These are phyloP conservation scores for Camptogramma bilineatum DNA, from an alignment of 2,888 invertebrate genomes.

Conservation along the genomic window DNA sequence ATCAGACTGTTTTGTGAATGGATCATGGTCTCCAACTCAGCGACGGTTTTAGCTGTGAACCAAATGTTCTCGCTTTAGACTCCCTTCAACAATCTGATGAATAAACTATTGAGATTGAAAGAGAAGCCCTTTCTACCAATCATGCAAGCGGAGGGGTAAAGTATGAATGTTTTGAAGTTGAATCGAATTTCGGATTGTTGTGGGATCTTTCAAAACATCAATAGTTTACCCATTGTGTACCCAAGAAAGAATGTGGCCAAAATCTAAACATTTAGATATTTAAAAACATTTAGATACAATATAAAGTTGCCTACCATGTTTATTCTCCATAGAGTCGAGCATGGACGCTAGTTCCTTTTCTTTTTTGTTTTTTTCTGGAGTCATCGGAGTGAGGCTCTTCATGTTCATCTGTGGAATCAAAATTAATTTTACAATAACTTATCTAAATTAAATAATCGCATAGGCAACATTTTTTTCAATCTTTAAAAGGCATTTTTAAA, in stretches of 20 bases:
- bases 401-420: slow-evolving; percentile 82
- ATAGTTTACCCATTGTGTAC: slow-evolving; percentile 81
- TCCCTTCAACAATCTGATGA: slow-evolving; percentile 86
- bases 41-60: slow-evolving; percentile 93
- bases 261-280: slow-evolving; percentile 30
- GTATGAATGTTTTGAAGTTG: slow-evolving; percentile 81
- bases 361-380: slow-evolving; percentile 86
- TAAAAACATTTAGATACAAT: not conserved
- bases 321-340: slow-evolving; percentile 92
- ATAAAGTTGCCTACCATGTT: slow-evolving; percentile 88
- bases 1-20: slow-evolving; percentile 96
- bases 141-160: slow-evolving; percentile 85
- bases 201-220: slow-evolving; percentile 80
- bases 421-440: slow-evolving; percentile 3
- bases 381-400: slow-evolving; percentile 85
- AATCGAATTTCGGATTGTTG: slow-evolving; percentile 42
- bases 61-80: slow-evolving; percentile 82
- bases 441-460: too few species aligned
- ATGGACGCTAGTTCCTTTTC: slow-evolving; percentile 91
- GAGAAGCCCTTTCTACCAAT: slow-evolving; percentile 76
- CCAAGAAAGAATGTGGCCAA: slow-evolving; percentile 39
- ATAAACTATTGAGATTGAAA: slow-evolving; percentile 87
- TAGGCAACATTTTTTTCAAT: too few species aligned
- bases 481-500: too few species aligned
- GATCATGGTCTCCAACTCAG: slow-evolving; percentile 95